These are phyloP conservation scores for Pristionchus japonicus DNA, from an alignment of 2,888 invertebrate species.

Conservation along the genomic window DNA sequence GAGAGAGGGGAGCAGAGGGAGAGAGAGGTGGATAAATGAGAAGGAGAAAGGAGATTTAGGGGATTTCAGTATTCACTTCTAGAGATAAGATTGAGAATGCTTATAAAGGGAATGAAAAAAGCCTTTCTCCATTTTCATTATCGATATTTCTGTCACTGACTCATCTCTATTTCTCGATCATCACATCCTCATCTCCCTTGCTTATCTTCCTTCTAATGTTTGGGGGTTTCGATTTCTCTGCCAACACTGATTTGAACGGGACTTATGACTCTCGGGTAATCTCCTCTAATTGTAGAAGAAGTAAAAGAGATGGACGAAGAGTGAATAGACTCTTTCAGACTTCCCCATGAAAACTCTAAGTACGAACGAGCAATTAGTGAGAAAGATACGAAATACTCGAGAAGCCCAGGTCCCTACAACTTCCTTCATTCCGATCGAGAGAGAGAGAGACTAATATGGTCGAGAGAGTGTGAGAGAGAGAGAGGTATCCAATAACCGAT, in stretches of 20 bases:
- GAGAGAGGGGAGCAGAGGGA: no score
- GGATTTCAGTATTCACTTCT: no score
- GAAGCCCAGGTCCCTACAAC: background rate
- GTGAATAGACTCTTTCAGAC: no score
- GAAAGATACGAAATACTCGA: background rate
- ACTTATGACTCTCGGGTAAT: background rate
- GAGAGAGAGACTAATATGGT: background rate
- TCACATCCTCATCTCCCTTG: background rate
- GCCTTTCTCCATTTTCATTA: background rate
- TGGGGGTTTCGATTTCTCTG: background rate
- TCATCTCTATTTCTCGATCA: background rate
- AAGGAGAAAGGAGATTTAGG: no score
- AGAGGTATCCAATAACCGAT: background rate
- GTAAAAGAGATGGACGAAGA: background rate
- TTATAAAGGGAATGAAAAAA: no score
- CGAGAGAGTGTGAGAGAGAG: no score
- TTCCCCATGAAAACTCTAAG: background rate
- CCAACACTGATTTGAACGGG: background rate
- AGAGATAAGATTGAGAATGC: no score
- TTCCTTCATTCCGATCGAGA: background rate
- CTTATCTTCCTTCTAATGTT: background rate
- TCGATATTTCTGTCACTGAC: background rate
- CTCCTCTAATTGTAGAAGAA: background rate
- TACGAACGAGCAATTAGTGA: background rate
- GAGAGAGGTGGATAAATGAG: no score